Base-by-base conservation (phyloP, 1,140 invertebrate genomes). In the Capitella teleta region DNA sequence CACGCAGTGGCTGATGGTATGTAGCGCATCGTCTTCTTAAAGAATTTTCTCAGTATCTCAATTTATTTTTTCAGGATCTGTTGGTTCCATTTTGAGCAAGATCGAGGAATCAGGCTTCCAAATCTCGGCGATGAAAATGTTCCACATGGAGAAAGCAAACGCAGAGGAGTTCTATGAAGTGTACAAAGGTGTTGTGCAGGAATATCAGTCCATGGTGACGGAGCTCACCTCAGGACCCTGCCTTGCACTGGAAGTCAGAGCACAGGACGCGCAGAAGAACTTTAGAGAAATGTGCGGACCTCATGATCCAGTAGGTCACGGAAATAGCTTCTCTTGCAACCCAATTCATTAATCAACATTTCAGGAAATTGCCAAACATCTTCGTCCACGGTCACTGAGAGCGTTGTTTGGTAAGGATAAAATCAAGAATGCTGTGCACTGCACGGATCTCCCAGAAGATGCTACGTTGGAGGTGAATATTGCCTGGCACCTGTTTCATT, bases 111-210 rank as follows among this genome's bases (percentile, higher is more conserved):
- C 78, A 37, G 81, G 81, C 5, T 94, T 84, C 62, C 74, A 78
- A 36, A 80, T 96, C 14, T 82, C 82, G 2, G 86, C 84, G 4
- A 70, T 91, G 14, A 52, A 64, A 79, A 62, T 70, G 61, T 81
- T 85, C 59, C 75, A 82, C 55, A 73, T 93, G 58, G 84, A 85
- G 55, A 78, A 51, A 26, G 75, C 81, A 3, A 84, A 89, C 70
- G 86, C 85, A 24, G 85, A 87, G 62, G 87, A 93, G 70, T 93
- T 95, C 74, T 81, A 85, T 64, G 89, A 94, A 76, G 82, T 94
- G 14, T 96, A 96, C 67, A 89, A 89, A 70, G 85, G 85, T n/a
- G 82, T 92, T 49, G 76, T 90, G 8, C 77, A 79, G 5, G 86
- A 91, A 63, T 91, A 87, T 38, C 25, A 28, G 10, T 28, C 16